These are phyloP conservation scores for Diplosoma virens DNA, from an alignment of 23 tunicate species.

Conservation along the genomic window DNA sequence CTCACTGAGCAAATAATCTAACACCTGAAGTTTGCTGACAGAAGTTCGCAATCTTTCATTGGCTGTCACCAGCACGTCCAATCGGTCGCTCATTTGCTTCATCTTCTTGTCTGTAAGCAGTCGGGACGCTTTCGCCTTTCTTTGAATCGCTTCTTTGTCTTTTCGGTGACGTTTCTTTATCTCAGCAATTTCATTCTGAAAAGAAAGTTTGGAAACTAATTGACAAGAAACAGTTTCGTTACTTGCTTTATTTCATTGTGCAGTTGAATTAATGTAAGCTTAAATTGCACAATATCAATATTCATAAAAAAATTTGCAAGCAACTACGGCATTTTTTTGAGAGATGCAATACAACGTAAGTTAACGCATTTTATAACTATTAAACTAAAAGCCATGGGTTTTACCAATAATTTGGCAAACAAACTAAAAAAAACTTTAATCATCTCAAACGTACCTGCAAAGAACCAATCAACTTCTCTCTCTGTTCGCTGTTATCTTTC, in stretches of 20 bases:
- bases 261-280: too few relatives aligned
- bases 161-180: constrained; percentile 21
- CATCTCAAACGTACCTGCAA: too few relatives aligned
- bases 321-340: too few relatives aligned
- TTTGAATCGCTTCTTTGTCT: constrained; percentile 35
- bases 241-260: too few relatives aligned
- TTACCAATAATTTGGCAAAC: too few relatives aligned
- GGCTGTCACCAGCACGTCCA: constrained; percentile 48
- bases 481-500: neutral
- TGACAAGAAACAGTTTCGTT: neutral
- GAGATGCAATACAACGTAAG: too few relatives aligned
- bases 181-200: constrained; percentile 18
- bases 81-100: constrained; percentile 39
- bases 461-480: neutral
- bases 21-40: constrained; percentile 60
- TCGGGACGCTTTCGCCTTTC: constrained; percentile 23
- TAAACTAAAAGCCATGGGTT: too few relatives aligned
- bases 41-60: constrained; percentile 48
- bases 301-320: too few relatives aligned
- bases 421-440: too few relatives aligned
- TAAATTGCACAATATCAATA: too few relatives aligned
- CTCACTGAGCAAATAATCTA: neutral
- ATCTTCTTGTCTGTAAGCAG: constrained; percentile 39
- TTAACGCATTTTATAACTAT: too few relatives aligned
- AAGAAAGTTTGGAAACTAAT: neutral